Evolutionary conservation across 1,140 invertebrate genomes (phyloP).

Genomic region (Lordiphosa stackelbergi): DNA sequence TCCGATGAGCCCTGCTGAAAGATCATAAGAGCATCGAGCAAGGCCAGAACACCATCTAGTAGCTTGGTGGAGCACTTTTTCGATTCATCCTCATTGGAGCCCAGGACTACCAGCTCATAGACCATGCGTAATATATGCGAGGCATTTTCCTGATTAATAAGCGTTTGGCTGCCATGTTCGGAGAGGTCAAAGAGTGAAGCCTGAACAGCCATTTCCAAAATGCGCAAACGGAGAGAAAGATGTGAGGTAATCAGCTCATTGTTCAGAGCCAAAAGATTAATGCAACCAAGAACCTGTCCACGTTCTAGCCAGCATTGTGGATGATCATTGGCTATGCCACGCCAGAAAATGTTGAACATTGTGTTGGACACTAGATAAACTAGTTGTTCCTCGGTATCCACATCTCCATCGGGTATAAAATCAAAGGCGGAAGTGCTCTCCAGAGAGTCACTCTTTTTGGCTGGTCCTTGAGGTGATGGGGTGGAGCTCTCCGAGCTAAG

Average conservation of each 20-base stretch:
- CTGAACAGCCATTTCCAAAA: constrained; percentile 82
- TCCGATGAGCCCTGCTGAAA: constrained; percentile 79
- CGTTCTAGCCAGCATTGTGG: constrained; percentile 81
- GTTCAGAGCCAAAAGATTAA: constrained; percentile 81
- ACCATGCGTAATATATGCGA: constrained; percentile 80
- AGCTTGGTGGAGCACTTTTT: constrained; percentile 79
- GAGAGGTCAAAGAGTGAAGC: constrained; percentile 80
- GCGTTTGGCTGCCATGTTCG: constrained; percentile 77
- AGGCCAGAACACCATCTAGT: constrained; percentile 79
- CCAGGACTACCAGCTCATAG: constrained; percentile 80
- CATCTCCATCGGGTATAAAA: constrained; percentile 73
- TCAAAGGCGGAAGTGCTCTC: constrained; percentile 64
- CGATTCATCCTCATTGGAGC: constrained; percentile 78
- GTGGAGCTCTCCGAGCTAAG: constrained; percentile 72
- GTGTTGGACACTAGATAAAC: constrained; percentile 81
- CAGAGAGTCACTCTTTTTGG: constrained; percentile 59
- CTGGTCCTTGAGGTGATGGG: constrained; percentile 48
- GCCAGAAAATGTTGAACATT: constrained; percentile 81
- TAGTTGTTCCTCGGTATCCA: constrained; percentile 80
- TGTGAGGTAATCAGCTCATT: constrained; percentile 81
- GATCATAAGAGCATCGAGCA: constrained; percentile 78
- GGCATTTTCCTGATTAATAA: constrained; percentile 79
- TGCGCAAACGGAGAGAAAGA: constrained; percentile 80
- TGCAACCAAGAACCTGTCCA: constrained; percentile 81
- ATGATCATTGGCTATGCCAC: constrained; percentile 80